Percentiles rank a stretch among this genome's conserved stretches.
These are phyloP conservation scores for Catamblyrhynchus diadema DNA, from an alignment of 2,797 vertebrate genomes.

Conservation along the genomic window DNA sequence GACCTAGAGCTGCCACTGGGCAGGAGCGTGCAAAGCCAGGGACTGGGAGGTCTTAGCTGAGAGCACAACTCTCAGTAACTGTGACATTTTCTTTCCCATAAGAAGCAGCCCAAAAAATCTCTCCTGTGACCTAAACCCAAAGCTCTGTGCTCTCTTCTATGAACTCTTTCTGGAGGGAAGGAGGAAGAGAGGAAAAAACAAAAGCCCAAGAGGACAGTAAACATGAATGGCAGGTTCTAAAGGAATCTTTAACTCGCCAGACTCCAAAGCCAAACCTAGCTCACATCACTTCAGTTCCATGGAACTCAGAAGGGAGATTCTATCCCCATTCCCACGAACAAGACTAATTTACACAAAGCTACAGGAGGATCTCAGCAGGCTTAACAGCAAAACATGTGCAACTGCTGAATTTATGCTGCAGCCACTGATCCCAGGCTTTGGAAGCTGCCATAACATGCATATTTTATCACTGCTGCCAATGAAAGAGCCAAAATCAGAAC, in stretches of 20 bases:
- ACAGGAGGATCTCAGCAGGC: slow-evolving; percentile 51
- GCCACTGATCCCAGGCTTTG: slow-evolving; percentile 38
- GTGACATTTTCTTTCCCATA: not conserved
- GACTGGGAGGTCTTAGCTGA: not conserved
- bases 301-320: not conserved
- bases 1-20: not conserved
- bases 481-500: not conserved
- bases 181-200: not conserved
- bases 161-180: not conserved
- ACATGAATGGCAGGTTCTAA: not conserved
- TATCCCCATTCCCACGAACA: not conserved
- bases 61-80: not conserved
- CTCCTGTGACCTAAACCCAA: not conserved
- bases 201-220: not conserved
- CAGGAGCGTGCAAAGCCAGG: not conserved
- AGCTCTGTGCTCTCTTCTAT: not conserved
- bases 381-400: slow-evolving; percentile 49
- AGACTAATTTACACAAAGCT: slow-evolving; percentile 31
- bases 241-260: not conserved
- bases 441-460: not conserved
- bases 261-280: not conserved
- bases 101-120: not conserved
- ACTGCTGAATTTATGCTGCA: slow-evolving; percentile 36
- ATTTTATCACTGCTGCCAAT: not conserved
- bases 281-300: not conserved